A percentile compares a stretch with the other conserved stretches of the same genome.
These are phyloP conservation scores for Ganaspis brasiliensis DNA, from an alignment of 2,888 invertebrate species.

Conservation along the genomic window DNA sequence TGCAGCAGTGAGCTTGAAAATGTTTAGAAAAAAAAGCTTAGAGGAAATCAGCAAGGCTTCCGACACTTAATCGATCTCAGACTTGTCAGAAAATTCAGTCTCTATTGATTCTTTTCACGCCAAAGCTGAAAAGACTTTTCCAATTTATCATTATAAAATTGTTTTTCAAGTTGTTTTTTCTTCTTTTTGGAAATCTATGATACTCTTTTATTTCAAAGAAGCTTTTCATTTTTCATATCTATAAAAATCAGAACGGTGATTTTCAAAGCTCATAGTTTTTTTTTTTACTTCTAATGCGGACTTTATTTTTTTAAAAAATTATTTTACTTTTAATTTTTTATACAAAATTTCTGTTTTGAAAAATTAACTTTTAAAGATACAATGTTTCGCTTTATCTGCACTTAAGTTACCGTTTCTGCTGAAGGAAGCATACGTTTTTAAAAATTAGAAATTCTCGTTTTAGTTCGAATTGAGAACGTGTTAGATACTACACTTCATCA, in stretches of 20 bases:
- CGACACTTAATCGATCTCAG: constrained; percentile 32
- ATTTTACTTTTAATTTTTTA: no score
- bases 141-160: constrained; percentile 28
- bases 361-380: no score
- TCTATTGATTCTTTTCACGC: constrained; percentile 31
- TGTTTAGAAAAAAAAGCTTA: constrained; percentile 6
- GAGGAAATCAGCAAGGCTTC: constrained; percentile 29
- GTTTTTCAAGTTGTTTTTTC: constrained; percentile 10
- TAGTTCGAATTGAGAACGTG: not conserved
- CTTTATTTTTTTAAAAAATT: no score
- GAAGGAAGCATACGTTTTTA: not conserved
- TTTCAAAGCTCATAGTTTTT: not conserved
- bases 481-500: not conserved
- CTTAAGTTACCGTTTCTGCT: not conserved
- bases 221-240: constrained; percentile 7
- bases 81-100: constrained; percentile 20
- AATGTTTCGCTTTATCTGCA: no score
- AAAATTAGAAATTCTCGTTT: not conserved
- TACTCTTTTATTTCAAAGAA: not conserved
- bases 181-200: not conserved
- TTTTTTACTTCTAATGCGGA: not conserved
- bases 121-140: constrained; percentile 7
- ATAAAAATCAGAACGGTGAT: not conserved
- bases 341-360: no score
- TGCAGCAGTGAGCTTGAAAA: constrained; percentile 13